Percentiles rank a stretch among this genome's conserved stretches.
Evolutionary conservation across 2,113 vertebrate species (phyloP).

Genomic region (Pristiophorus japonicus): DNA sequence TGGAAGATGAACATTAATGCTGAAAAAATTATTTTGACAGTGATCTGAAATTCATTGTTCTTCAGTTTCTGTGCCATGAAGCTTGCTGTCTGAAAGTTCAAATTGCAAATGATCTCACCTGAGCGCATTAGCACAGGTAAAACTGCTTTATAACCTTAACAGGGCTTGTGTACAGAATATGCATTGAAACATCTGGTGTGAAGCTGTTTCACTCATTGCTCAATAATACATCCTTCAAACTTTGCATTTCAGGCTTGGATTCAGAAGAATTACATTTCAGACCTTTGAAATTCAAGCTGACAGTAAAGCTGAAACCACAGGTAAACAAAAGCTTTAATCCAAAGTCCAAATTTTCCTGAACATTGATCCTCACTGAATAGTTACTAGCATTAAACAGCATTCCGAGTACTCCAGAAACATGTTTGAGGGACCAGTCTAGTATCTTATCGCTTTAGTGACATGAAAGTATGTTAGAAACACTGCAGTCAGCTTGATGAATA

Average conservation of each 20-base stretch:
- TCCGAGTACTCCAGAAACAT: neutral
- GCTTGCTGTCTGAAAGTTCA: neutral
- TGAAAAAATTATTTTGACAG: neutral
- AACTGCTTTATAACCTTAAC: neutral
- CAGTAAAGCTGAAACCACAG: neutral
- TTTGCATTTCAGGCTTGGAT: neutral
- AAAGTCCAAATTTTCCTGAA: constrained; percentile 17
- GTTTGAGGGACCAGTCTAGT: neutral
- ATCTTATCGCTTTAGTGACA: neutral
- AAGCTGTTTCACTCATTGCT: neutral
- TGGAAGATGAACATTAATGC: neutral
- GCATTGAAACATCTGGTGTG: neutral
- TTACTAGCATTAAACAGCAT: neutral
- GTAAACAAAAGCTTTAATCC: neutral
- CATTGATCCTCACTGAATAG: neutral
- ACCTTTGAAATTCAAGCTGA: neutral
- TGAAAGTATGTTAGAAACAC: constrained; percentile 1
- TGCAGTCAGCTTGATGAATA: neutral
- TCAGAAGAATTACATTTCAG: constrained; percentile 12
- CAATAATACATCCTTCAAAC: neutral
- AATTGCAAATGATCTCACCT: neutral
- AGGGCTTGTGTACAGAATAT: neutral
- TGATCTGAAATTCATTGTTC: neutral
- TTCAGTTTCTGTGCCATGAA: neutral
- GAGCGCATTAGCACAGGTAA: neutral